Base-by-base conservation (phyloP, 2,888 invertebrate genomes). In the Polia nebulosa region DNA sequence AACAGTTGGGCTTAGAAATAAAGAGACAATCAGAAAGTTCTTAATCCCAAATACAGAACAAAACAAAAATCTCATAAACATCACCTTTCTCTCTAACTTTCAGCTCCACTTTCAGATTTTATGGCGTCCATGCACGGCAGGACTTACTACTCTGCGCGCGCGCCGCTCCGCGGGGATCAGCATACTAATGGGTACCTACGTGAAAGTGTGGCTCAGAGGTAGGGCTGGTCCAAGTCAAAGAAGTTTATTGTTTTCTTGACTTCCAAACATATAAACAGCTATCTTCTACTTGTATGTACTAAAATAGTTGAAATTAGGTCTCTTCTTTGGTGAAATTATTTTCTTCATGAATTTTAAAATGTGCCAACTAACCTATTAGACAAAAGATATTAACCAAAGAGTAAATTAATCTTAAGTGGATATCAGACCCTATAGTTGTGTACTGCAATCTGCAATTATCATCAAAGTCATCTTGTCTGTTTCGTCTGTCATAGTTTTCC, bases 91-190 rank as follows among this genome's bases (percentile, higher is more conserved):
- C 84, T 57, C 55, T 39, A 61, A 63, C 69, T 62, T 77, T 78
- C 67, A 82, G 80, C 56, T 76, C 78, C 64, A 84, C 85, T 84
- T 84, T 84, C 84, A 78, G 81, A 83, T 81, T 76, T 78, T 84
- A 83, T 79, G 61, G 62, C 56, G 65, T 84, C 83, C 77, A 78
- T 72, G 75, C 83, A 81, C 85, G 83, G 65, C 58, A 61, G 61
- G 65, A 69, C 68, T 82, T 83, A 74, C 79, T 72, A 82, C 81
- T 70, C 73, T 77, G 71, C 64, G 72, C 72, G 72, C 52, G 70
- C 68, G 72, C 49, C 52, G 76, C 62, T 70, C 45, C 45, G 47
- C 56, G 8, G 49, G 72, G 60, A 71, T 71, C 78, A 53, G 85
- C 80, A 85, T 84, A 74, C 75, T 85, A 75, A 84, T 75, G 58